Evolutionary conservation across 2,888 invertebrate species (phyloP).

Genomic region (Scaptodrosophila latifasciaeformis): DNA sequence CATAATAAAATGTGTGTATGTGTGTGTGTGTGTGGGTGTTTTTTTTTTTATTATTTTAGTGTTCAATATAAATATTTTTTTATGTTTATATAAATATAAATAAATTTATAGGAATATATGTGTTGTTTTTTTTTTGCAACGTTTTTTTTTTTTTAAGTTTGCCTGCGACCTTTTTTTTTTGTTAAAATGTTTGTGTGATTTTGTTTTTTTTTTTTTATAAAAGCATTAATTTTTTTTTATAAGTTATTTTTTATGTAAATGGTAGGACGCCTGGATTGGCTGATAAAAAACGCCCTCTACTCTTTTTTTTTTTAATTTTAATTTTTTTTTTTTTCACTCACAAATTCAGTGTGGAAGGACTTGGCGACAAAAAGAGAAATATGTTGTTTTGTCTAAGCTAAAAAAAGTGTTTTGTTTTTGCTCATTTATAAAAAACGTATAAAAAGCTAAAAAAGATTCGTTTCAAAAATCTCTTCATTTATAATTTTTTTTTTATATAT

Average conservation of each 20-base stretch:
- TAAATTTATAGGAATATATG: slow-evolving; percentile 66
- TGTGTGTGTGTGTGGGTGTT: neutral
- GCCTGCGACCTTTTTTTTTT: too few relatives aligned
- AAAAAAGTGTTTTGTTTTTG: slow-evolving; percentile 23
- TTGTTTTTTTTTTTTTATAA: slow-evolving; percentile 16
- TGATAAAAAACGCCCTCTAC: neutral
- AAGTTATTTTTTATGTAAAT: slow-evolving; percentile 1
- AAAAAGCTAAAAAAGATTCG: slow-evolving; percentile 60
- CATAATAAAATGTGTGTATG: slow-evolving; percentile 45
- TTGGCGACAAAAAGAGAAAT: slow-evolving; percentile 37
- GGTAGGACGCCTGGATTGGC: neutral
- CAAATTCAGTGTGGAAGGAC: slow-evolving; percentile 50
- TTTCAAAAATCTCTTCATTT: slow-evolving; percentile 43
- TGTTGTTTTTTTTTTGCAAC: slow-evolving; percentile 47
- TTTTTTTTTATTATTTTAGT: neutral
- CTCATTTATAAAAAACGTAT: slow-evolving; percentile 60
- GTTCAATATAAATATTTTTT: slow-evolving; percentile 31
- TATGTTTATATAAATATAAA: slow-evolving; percentile 57
- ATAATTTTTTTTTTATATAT: slow-evolving; percentile 27
- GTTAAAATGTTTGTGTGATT: slow-evolving; percentile 16
- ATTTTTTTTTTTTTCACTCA: slow-evolving; percentile 25
- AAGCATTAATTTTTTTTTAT: slow-evolving; percentile 17
- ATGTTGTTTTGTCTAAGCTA: slow-evolving; percentile 32
- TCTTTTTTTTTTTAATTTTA: neutral
- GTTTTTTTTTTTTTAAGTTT: slow-evolving; percentile 29